A percentile compares a stretch with the other conserved stretches of the same genome.
Conservation (phyloP, 2,113 vertebrate species). For the Datnioides undecimradiatus region DNA sequence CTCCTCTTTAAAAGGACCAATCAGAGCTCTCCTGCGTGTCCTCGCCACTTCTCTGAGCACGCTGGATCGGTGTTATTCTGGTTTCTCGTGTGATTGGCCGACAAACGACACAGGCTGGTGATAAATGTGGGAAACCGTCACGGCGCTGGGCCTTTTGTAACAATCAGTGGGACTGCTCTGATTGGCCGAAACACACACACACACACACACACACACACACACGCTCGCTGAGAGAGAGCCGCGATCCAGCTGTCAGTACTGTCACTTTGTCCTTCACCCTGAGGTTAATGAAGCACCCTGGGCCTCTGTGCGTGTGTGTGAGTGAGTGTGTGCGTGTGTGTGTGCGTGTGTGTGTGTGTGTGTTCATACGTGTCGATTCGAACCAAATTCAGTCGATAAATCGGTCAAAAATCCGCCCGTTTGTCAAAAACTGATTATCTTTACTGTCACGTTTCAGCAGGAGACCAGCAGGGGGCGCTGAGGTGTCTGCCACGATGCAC, state of each 20-base stretch:
- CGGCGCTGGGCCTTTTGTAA: background rate
- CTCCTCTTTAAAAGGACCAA: background rate
- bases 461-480: background rate
- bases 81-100: background rate
- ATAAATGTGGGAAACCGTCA: background rate
- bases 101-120: background rate
- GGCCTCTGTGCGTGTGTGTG: background rate
- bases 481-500: background rate
- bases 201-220: background rate
- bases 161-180: background rate
- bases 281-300: constrained; percentile 20
- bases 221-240: too few species aligned
- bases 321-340: background rate
- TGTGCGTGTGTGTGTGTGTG: background rate
- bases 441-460: background rate
- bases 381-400: background rate
- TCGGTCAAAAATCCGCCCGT: background rate
- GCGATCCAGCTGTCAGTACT: constrained; percentile 3
- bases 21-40: background rate
- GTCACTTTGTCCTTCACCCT: constrained; percentile 33
- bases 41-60: background rate
- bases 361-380: background rate
- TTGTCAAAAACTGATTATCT: background rate
- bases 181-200: background rate
- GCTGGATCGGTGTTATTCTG: background rate